Base-by-base conservation (phyloP, 2,888 invertebrate genomes). In the Lymantria dispar region DNA sequence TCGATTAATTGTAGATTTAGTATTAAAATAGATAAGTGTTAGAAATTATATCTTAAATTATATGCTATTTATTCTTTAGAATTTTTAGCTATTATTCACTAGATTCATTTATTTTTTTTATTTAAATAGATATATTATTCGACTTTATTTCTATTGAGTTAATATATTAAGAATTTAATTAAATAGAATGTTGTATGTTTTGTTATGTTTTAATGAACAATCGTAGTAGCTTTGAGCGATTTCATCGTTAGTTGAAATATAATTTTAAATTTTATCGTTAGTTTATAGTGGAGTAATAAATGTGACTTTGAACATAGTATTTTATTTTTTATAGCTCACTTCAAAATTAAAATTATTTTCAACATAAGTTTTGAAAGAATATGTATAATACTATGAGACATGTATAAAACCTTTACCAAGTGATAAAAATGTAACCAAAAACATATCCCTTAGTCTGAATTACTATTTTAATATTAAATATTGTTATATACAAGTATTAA, bases 361-460 rank as follows among this genome's bases (percentile, higher is more conserved):
- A 2, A 38, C 12, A 12, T 8, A 38, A n/a, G 2, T 7, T 36
- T 36, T 36, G 2, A 2, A 11, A 40, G 22, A 42, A 15, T 22
- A 47, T 8, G 55, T 52, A 54, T 43, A 45, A 54, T 56, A 47
- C 55, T 51, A 44, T 50, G 53, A 59, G 57, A 60, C 62, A 56
- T 60, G 52, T 59, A 51, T 7, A 49, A 46, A 30, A 66, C 51
- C 68, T 60, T 60, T 58, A 64, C 68, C 60, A 72, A 80, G 87
- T 86, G 87, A 86, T 88, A 87, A 71, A 70, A 74, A 68, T 78
- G 82, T 80, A 88, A 88, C 74, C 76, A 76, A 86, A 22, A 84
- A 90, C 90, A 90, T 90, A 90, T 89, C 90, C 83, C 73, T 72
- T 87, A 84, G 87, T 81, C 86, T 88, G 83, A 85, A 76, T 70